Percentiles rank a stretch among this genome's conserved stretches.
Conservation (phyloP, 2,888 invertebrate species). For the Meteorus cinctellus region DNA sequence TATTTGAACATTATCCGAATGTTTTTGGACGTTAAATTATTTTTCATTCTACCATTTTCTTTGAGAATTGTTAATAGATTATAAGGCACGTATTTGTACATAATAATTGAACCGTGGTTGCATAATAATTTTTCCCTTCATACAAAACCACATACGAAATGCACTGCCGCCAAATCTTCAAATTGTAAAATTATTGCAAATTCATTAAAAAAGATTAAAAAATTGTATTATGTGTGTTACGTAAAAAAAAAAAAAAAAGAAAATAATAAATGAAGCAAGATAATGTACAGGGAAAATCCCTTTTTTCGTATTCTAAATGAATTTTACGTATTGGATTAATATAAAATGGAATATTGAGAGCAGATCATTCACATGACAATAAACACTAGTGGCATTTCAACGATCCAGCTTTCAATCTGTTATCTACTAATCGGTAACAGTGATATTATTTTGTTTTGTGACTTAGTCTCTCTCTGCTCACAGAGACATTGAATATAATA, state of each 20-base stretch:
- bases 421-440: not conserved
- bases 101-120: slow-evolving; percentile 12
- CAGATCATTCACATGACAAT: not conserved
- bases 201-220: not conserved
- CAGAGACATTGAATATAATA: not conserved
- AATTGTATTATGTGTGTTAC: not conserved
- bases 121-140: not conserved
- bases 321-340: not conserved
- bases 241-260: not conserved
- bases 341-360: not conserved
- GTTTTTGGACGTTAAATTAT: not conserved
- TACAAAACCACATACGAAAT: slow-evolving; percentile 15
- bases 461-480: not conserved
- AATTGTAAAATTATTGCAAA: not conserved
- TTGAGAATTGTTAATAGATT: not conserved
- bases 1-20: not conserved
- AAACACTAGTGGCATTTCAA: not conserved
- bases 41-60: not conserved
- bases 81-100: slow-evolving; percentile 28
- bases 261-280: not conserved
- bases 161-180: not conserved
- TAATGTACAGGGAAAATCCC: not conserved
- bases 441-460: not conserved
- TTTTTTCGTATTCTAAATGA: not conserved
- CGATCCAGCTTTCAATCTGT: not conserved